Evolutionary conservation across 2,113 vertebrate genomes (phyloP).

Genomic region (Microtus pennsylvanicus): DNA sequence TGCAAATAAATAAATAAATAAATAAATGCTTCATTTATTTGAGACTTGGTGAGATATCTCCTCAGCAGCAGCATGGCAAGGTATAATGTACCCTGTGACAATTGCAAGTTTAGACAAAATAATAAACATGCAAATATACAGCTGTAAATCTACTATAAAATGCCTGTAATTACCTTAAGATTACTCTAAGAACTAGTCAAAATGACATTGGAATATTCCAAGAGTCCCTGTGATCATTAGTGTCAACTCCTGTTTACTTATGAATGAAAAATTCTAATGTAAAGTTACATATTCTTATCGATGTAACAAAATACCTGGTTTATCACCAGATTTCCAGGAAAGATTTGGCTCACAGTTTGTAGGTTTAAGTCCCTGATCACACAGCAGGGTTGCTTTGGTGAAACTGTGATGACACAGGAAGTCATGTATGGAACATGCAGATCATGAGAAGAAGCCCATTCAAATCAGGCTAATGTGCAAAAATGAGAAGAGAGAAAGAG

Average conservation of each 20-base stretch:
- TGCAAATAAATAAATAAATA: background rate
- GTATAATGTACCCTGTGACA: background rate
- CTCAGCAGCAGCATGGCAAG: background rate
- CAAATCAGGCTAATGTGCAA: background rate
- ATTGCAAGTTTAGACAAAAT: background rate
- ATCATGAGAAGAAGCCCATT: background rate
- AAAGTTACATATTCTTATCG: background rate
- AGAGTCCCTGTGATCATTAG: background rate
- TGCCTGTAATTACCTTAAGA: background rate
- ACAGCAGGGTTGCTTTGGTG: too few relatives aligned
- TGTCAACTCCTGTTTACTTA: background rate
- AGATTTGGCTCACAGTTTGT: background rate
- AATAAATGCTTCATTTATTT: background rate
- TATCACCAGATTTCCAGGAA: background rate
- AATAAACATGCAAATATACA: background rate
- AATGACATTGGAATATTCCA: background rate
- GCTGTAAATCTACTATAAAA: background rate
- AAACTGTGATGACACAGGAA: background rate
- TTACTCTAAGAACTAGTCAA: background rate
- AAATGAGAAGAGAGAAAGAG: background rate
- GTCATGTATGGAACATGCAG: background rate
- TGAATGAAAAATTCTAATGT: background rate
- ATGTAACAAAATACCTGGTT: background rate
- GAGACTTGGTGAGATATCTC: background rate
- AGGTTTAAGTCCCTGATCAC: background rate